These are phyloP conservation scores for Zaprionus africanus DNA, from an alignment of 1,140 invertebrate species.

Conservation along the genomic window DNA sequence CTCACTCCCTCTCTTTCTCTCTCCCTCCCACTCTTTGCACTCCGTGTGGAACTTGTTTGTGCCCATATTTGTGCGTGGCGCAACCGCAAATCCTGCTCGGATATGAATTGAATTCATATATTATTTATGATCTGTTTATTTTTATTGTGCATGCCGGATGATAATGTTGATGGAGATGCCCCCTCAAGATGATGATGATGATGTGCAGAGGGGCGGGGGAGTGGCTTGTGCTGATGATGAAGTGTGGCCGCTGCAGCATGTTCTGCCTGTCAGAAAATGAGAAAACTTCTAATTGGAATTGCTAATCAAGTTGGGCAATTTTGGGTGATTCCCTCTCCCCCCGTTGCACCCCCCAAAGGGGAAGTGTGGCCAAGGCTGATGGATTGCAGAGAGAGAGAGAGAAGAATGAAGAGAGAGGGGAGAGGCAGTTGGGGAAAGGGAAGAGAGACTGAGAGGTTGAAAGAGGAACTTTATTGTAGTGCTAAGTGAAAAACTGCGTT, in stretches of 20 bases:
- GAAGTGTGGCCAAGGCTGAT: slow-evolving; percentile 37
- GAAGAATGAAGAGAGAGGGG: background rate
- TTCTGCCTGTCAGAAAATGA: slow-evolving; percentile 72
- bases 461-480: background rate
- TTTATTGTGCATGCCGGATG: slow-evolving; percentile 78
- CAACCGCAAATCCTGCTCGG: slow-evolving; percentile 77
- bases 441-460: too few relatives aligned
- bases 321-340: slow-evolving; percentile 44
- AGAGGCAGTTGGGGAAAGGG: background rate
- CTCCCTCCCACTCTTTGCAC: background rate
- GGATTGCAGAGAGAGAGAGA: slow-evolving; percentile 20
- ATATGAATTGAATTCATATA: slow-evolving; percentile 83
- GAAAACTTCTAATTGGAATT: slow-evolving; percentile 83
- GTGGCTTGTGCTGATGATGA: slow-evolving; percentile 9
- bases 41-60: slow-evolving; percentile 61
- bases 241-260: slow-evolving; percentile 24
- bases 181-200: slow-evolving; percentile 5
- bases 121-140: slow-evolving; percentile 83
- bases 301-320: slow-evolving; percentile 78
- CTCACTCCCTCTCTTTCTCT: background rate
- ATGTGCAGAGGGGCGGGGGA: background rate
- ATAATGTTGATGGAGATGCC: slow-evolving; percentile 51
- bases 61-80: slow-evolving; percentile 74
- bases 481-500: background rate
- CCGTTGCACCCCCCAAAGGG: background rate